Evolutionary conservation across 2,888 invertebrate species (phyloP), one percentile per base, ranked within the genome.

Genomic region (Tachina fera): DNA sequence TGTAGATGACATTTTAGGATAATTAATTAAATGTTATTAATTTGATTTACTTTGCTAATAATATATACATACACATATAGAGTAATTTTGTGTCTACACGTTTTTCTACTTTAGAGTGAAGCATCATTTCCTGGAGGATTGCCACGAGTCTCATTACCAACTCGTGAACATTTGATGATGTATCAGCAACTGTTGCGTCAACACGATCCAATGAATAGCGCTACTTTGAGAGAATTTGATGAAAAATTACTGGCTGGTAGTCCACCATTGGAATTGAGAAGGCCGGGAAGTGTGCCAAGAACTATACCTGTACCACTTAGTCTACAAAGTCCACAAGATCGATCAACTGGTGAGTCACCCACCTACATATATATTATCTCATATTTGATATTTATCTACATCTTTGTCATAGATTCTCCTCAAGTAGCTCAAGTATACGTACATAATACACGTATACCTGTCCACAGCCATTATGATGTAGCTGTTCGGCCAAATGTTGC

Each of bases 261-360:
- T 91, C 96, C 96, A 88, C 96, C 96, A 45, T 92, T 96, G 89
- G 96, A 96, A 93, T 92, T 96, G 89, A 94, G 96, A 68, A 92
- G 95, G 56, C 94, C 94, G 1, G 93, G 94, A 43, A 94, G 94
- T 80, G 94, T 94, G 0, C 93, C 93, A 58, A 93, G 95, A 88
- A 95, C 94, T 61, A 93, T 94, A 80, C 95, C 94, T 88, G 96
- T 95, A 89, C 96, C 95, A 87, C 96, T 94, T 83, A 95, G 95
- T 88, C 93, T 95, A 88, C 95, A 95, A 92, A 95, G 95, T 90
- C 96, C 96, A 58, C 94, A 95, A 88, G 95, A 96, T 92, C 94
- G 96, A 89, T 93, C 95, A 87, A 94, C 95, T 88, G 95, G 95
- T 94, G 92, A 84, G 53, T 16, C n/a, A 16, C 10, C n/a, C 3